Evolutionary conservation across 2,888 invertebrate genomes (phyloP).

Genomic region (Eutolmus rufibarbis): DNA sequence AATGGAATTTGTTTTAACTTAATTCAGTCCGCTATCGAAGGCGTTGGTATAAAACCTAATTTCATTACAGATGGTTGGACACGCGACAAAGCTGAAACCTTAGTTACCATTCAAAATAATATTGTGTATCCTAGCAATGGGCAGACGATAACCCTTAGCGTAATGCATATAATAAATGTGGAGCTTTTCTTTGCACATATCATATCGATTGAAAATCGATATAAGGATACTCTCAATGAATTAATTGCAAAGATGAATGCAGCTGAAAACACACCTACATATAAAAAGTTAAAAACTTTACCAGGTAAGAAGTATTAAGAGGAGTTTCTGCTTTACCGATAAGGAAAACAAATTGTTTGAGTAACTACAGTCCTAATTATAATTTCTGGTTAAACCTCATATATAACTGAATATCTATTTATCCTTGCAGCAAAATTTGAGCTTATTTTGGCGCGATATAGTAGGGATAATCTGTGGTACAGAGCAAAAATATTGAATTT

Average conservation of each 20-base stretch:
- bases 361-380: no score
- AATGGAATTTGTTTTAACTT: no score
- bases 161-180: conserved; percentile 54
- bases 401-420: neutral
- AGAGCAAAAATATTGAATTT: conserved; percentile 54
- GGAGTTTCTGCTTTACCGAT: no score
- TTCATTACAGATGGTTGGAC: conserved; percentile 55
- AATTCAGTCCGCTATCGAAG: no score
- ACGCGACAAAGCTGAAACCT: conserved; percentile 53
- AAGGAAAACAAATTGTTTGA: no score
- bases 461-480: conserved; percentile 55
- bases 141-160: conserved; percentile 52
- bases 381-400: no score
- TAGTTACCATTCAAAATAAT: conserved; percentile 51
- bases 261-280: neutral
- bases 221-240: conserved; percentile 18
- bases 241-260: conserved; percentile 6
- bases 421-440: conserved; percentile 50
- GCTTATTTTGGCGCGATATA: conserved; percentile 56
- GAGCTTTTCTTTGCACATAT: conserved; percentile 55
- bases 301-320: neutral
- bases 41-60: neutral
- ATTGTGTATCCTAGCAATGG: conserved; percentile 48
- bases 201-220: conserved; percentile 40
- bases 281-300: neutral